phyloP scores from a whole-genome alignment of 2,113 vertebrate species.

The Apteryx owenii region DNA sequence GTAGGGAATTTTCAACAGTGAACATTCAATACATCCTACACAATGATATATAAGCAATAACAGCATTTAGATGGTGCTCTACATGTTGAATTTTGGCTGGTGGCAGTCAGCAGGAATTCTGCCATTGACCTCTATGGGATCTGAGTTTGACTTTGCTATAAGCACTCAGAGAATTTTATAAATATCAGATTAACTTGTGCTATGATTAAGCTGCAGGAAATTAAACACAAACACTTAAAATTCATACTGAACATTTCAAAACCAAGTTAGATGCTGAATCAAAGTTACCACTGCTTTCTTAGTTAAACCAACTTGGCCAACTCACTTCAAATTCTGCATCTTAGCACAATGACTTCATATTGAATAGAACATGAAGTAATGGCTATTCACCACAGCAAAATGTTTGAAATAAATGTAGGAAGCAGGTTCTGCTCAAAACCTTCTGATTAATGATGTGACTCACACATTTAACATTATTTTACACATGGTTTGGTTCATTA shows the following conservation, averaged over 20 bases:
- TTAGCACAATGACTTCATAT: background rate
- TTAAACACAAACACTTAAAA: slow-evolving; percentile 32
- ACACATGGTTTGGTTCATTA: background rate
- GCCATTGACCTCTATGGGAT: background rate
- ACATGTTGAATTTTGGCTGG: background rate
- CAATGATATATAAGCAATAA: background rate
- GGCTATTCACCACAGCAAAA: background rate
- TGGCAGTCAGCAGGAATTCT: background rate
- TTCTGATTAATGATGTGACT: background rate
- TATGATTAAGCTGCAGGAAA: slow-evolving; percentile 41
- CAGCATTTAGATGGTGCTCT: background rate
- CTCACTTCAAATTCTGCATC: background rate
- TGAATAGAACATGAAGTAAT: background rate
- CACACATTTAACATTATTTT: background rate
- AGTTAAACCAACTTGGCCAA: background rate
- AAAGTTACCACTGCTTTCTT: background rate
- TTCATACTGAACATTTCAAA: background rate
- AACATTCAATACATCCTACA: background rate
- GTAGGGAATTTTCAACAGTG: background rate
- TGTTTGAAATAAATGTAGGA: background rate
- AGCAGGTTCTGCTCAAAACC: background rate
- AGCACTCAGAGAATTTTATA: background rate
- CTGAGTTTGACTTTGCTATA: background rate
- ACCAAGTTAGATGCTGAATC: background rate
- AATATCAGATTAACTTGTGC: background rate